Evolutionary conservation across 2,113 vertebrate genomes (phyloP).

Genomic region (Platysternon megacephalum): DNA sequence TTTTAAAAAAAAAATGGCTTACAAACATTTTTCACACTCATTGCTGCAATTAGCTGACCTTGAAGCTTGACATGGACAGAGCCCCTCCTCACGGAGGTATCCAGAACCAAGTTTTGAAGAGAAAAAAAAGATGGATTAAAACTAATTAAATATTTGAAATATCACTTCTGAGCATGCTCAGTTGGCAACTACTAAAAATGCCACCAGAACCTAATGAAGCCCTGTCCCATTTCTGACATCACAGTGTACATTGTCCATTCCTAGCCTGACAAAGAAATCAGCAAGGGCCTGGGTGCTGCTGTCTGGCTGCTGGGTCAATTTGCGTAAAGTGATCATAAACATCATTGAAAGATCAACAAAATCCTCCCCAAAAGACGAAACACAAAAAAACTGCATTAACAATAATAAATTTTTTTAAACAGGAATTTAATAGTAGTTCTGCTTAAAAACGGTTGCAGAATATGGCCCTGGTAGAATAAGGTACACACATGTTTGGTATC

Average conservation of each 20-base stretch:
- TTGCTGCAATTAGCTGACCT: neutral
- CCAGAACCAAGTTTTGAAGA: neutral
- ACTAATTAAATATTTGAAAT: neutral
- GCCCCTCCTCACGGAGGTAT: neutral
- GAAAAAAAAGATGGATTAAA: neutral
- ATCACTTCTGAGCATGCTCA: neutral
- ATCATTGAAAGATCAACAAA: neutral
- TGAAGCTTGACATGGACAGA: neutral
- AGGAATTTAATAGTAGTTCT: neutral
- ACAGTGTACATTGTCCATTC: neutral
- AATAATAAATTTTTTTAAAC: neutral
- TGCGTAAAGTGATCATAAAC: fast-evolving
- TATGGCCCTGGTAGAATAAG: neutral
- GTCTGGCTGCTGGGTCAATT: neutral
- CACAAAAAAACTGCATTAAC: neutral
- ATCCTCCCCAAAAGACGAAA: neutral
- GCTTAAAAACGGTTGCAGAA: neutral
- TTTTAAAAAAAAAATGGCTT: neutral
- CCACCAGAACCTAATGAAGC: neutral
- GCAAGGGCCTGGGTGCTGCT: fast-evolving
- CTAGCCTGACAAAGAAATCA: neutral
- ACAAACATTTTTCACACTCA: neutral
- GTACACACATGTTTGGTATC: neutral
- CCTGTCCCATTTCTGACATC: neutral
- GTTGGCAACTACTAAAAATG: neutral